Evolutionary conservation across 2,113 vertebrate species (phyloP).

Genomic region (Etheostoma cragini): DNA sequence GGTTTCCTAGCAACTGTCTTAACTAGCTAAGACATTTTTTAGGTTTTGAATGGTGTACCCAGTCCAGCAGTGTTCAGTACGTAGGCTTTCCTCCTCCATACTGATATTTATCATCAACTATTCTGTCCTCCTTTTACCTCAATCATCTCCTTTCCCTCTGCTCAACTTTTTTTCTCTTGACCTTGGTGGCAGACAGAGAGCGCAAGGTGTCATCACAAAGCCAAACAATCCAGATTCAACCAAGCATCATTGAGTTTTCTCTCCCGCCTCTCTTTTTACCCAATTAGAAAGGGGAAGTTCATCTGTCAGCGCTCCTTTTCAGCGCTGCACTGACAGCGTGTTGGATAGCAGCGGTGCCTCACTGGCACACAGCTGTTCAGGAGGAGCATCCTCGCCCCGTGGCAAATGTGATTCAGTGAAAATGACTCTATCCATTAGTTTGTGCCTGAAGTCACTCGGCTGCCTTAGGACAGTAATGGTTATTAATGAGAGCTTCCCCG

Average conservation of each 20-base stretch:
- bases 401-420: slow-evolving; percentile 27
- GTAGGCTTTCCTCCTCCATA: neutral
- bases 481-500: slow-evolving; percentile 22
- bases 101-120: neutral
- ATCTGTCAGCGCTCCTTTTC: slow-evolving; percentile 14
- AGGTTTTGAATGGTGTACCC: neutral
- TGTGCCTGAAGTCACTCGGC: slow-evolving; percentile 16
- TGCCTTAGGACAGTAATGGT: slow-evolving; percentile 31
- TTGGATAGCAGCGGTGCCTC: neutral
- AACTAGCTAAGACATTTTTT: neutral
- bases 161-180: slow-evolving; percentile 5
- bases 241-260: slow-evolving; percentile 18
- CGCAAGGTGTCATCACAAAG: slow-evolving; percentile 37
- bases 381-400: slow-evolving; percentile 1
- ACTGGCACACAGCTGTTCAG: slow-evolving; percentile 36
- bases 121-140: neutral
- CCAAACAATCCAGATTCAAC: slow-evolving; percentile 36
- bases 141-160: neutral
- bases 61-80: neutral
- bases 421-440: slow-evolving; percentile 43
- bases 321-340: slow-evolving; percentile 14
- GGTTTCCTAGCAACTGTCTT: neutral
- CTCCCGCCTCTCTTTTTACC: neutral
- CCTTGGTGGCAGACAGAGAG: slow-evolving; percentile 2
- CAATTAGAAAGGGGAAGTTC: slow-evolving; percentile 22